Base-by-base conservation (phyloP, 1,140 invertebrate species). In the Macrobrachium rosenbergii region DNA sequence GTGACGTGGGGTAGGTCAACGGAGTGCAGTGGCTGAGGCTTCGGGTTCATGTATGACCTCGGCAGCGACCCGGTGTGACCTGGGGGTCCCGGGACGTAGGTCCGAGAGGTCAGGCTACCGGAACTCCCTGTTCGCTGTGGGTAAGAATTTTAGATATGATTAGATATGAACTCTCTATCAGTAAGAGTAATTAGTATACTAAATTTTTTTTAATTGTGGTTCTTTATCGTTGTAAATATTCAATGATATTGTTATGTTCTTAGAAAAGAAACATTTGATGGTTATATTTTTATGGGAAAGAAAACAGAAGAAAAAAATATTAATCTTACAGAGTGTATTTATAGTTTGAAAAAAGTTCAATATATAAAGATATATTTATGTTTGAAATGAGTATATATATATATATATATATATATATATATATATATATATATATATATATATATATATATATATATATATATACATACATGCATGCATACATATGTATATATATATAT, bases 1-100 rank as follows among this genome's bases (percentile, higher is more conserved):
- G 80, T 78, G 37, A 69, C 80, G 64, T 59, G 80, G 5, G 87
- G 87, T 11, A 86, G 76, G 45, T 80, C 76, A 19, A 59, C 77
- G 0, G 83, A 86, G 28, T 88, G 87, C 10, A 88, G 80, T 0
- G 87, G 87, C 72, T 83, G 87, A 43, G 60, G 81, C 64, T 58
- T 43, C 37, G 60, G 81, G 21, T 72, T 72, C 69, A 72, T 72
- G 14, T 72, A 43, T 43, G 69, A 72, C 21, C 52, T 52, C 8
- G 52, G 52, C 12, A 52, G 12, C 6, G 52, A 52, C 52, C 52
- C 52, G 2, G 79, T 60, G 5, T 69, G 60, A 7, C 52, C 16
- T 21, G 17, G 64, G 10, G 21, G 64, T 12, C 10, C 21, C 17
- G 72, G 72, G 7, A 76, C 60, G 59, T 83, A 77, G 63, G 80